phyloP scores from a whole-genome alignment of 1,140 invertebrate genomes.

The Lordiphosa stackelbergi region DNA sequence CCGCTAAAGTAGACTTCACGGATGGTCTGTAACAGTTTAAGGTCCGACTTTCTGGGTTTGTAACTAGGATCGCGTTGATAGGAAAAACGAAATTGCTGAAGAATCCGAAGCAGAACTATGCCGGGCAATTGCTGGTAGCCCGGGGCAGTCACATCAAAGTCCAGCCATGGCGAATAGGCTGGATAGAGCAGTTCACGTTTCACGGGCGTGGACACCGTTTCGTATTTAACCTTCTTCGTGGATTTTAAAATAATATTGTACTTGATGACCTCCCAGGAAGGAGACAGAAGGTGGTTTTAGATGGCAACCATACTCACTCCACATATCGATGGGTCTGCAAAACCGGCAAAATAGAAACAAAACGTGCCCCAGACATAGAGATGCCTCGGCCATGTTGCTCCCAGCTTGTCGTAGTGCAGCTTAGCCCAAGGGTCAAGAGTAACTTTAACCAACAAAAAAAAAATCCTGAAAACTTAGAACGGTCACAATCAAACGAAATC shows the following conservation, averaged over 20 bases:
- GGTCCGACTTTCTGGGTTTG: slow-evolving; percentile 81
- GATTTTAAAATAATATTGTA: slow-evolving; percentile 80
- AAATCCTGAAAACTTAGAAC: too few species aligned
- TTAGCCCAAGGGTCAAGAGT: too few species aligned
- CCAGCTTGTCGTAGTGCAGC: too few species aligned
- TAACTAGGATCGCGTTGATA: slow-evolving; percentile 83
- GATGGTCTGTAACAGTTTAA: slow-evolving; percentile 81
- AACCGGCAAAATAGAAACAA: slow-evolving; percentile 94
- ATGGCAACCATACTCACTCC: slow-evolving; percentile 84
- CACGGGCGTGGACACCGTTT: slow-evolving; percentile 78
- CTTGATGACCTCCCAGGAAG: slow-evolving; percentile 78
- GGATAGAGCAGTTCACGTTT: slow-evolving; percentile 81
- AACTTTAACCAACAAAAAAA: too few species aligned
- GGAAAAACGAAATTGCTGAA: slow-evolving; percentile 86
- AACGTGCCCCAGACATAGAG: slow-evolving; percentile 95
- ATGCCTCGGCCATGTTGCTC: slow-evolving; percentile 89
- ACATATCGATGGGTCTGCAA: slow-evolving; percentile 91
- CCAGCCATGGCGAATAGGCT: slow-evolving; percentile 83
- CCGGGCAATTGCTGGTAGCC: slow-evolving; percentile 75
- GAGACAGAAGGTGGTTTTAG: not conserved
- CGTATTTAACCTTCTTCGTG: slow-evolving; percentile 79
- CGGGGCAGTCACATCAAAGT: slow-evolving; percentile 80
- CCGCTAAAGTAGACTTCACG: slow-evolving; percentile 73
- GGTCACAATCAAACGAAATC: too few species aligned
- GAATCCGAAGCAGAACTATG: slow-evolving; percentile 78